Evolutionary conservation across 2,888 invertebrate species (phyloP).

Genomic region (Megaustenia siamemsis): DNA sequence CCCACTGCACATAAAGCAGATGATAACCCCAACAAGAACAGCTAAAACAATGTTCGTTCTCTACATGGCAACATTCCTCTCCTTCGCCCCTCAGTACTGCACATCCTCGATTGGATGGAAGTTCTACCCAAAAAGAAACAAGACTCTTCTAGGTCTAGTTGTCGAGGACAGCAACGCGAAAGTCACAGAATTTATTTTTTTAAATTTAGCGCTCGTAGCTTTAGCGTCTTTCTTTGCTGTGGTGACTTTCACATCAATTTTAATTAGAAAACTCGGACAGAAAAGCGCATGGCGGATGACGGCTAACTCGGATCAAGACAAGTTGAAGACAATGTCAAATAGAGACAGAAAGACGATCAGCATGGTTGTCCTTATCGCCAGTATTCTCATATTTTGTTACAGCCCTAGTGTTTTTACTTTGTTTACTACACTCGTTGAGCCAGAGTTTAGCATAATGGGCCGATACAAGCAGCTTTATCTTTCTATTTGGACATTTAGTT

Average conservation of each 20-base stretch:
- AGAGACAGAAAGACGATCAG: neutral
- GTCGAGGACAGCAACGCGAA: neutral
- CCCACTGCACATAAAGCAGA: conserved; percentile 9
- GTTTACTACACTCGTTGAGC: neutral
- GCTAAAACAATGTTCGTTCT: neutral
- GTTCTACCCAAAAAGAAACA: neutral
- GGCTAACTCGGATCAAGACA: neutral
- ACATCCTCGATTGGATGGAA: neutral
- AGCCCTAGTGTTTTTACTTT: neutral
- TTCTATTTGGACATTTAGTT: neutral
- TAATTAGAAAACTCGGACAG: neutral
- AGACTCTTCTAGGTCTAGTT: neutral
- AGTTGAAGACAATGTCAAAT: neutral
- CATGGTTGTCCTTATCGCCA: conserved; percentile 18
- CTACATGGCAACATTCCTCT: neutral
- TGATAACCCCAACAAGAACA: neutral
- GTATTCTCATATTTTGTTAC: neutral
- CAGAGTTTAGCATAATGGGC: neutral
- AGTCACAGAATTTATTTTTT: too few relatives aligned
- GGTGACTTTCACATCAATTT: neutral
- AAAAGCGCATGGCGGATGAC: neutral
- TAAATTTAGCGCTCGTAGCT: neutral
- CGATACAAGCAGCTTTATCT: neutral
- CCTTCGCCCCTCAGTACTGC: neutral
- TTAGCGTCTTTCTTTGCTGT: neutral